Evolutionary conservation across 92 coral and sea anemone species (phyloP), one percentile per base, ranked within the genome.

Genomic region (Zoanthus sociatus): DNA sequence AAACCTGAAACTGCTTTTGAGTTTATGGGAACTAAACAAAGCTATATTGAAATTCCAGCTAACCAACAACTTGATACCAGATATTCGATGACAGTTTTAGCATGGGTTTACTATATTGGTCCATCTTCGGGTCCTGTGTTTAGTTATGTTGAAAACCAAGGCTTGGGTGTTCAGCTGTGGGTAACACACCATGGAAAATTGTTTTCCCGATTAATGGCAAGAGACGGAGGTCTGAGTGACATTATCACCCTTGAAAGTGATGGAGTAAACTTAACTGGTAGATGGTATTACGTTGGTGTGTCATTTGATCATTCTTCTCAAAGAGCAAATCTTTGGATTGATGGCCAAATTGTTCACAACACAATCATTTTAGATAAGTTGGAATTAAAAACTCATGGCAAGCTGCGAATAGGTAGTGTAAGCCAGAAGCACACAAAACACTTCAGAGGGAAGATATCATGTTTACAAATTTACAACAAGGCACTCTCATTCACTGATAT

Each of bases 381-480:
- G 3, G 88, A 91, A 18, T 87, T 93, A 44, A 91, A 90, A 47
- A 95, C 96, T 1, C n/a, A 83, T 20, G 88, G 93, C 14, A 58
- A 71, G 16, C 30, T 95, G 58, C 86, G 91, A 53, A 79, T 95
- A 3, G 98, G 95, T 11, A 81, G 85, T 10, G 91, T 92, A 21
- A 75, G 92, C 6, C 74, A 55, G 58, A 75, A 88, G 0, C 85
- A 91, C 32, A 87, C 61, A 12, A 89, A 87, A 3, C 85, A 89
- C 75, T 94, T 94, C 84, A 82, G 87, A 63, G 98, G 98, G 51
- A 85, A 83, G 87, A 89, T 94, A 55, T 92, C 98, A 11, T 94
- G 98, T 77, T 1, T 94, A 26, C 95, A 94, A 88, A 78, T 94
- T 48, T 94, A 94, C 15, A 83, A 94, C 78, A 93, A 73, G 71